These are phyloP conservation scores for Lottia gigantea DNA, from an alignment of 2,888 invertebrate species.

Conservation along the genomic window DNA sequence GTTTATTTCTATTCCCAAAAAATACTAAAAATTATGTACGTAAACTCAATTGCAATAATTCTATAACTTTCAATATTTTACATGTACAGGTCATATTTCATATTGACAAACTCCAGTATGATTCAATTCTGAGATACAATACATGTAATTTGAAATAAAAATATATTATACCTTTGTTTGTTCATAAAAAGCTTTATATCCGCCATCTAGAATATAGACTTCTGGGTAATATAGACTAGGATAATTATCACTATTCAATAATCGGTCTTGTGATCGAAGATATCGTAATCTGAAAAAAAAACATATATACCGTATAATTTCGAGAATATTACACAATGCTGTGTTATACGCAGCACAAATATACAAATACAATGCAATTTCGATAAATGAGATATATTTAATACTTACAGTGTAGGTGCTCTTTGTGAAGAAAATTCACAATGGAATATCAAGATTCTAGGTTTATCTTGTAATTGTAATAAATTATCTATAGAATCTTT, in stretches of 20 bases:
- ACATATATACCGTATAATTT: no score
- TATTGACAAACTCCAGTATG: no score
- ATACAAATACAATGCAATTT: neutral
- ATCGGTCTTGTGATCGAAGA: conserved; percentile 84
- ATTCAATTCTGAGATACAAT: no score
- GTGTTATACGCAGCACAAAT: neutral
- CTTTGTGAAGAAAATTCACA: conserved; percentile 98
- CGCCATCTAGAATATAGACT: conserved; percentile 89
- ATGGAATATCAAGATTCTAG: conserved; percentile 90
- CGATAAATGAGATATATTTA: no score
- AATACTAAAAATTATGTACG: no score
- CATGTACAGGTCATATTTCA: no score
- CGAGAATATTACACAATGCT: no score
- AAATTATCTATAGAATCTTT: conserved; percentile 75
- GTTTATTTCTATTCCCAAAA: no score
- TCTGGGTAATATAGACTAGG: conserved; percentile 91
- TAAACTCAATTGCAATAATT: no score
- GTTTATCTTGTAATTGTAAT: conserved; percentile 68
- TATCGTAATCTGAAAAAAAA: conserved; percentile 76
- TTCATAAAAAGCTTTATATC: conserved; percentile 85
- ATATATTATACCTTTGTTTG: conserved; percentile 67
- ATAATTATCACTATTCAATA: conserved; percentile 81
- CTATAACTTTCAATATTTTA: no score
- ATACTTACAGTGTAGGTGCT: conserved; percentile 89
- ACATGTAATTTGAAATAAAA: no score